These are phyloP conservation scores for Sternarchorhynchus goeldii DNA, from an alignment of 2,797 vertebrate genomes.

Conservation along the genomic window DNA sequence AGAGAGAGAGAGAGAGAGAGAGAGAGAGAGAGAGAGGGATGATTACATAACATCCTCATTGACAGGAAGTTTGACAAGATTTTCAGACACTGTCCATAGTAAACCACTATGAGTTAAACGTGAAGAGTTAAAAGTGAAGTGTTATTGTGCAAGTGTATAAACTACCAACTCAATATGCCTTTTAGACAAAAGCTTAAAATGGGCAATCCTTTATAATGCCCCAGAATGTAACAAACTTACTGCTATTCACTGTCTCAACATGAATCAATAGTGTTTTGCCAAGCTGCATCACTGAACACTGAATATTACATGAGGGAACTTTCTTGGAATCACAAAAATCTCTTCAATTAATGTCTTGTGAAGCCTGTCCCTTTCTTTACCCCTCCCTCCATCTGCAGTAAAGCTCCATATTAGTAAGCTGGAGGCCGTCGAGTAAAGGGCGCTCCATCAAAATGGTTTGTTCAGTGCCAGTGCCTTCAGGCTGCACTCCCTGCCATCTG, in stretches of 20 bases:
- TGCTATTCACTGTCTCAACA: not conserved
- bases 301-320: slow-evolving; percentile 63
- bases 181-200: slow-evolving; percentile 21
- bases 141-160: slow-evolving; percentile 51
- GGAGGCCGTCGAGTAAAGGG: slow-evolving; percentile 32
- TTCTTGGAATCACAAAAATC: slow-evolving; percentile 57
- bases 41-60: slow-evolving; percentile 11
- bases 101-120: not conserved
- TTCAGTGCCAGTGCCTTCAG: slow-evolving; percentile 38
- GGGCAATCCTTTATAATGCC: slow-evolving; percentile 1
- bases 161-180: slow-evolving; percentile 61
- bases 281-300: slow-evolving; percentile 56
- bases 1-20: slow-evolving; percentile 58
- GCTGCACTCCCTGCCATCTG: slow-evolving; percentile 40
- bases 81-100: not conserved
- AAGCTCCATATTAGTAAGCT: slow-evolving; percentile 45
- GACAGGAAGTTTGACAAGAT: slow-evolving; percentile 7
- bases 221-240: not conserved
- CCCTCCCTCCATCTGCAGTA: slow-evolving; percentile 44
- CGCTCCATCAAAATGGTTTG: slow-evolving; percentile 37
- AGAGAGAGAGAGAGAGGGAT: slow-evolving; percentile 33
- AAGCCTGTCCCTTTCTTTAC: slow-evolving; percentile 41
- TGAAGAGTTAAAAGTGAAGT: not conserved
- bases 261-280: slow-evolving; percentile 58
- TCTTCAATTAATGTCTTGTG: slow-evolving; percentile 49